These are phyloP conservation scores for Xiphorhynchus erythropygius DNA, from an alignment of 2,797 vertebrate genomes.

Conservation along the genomic window DNA sequence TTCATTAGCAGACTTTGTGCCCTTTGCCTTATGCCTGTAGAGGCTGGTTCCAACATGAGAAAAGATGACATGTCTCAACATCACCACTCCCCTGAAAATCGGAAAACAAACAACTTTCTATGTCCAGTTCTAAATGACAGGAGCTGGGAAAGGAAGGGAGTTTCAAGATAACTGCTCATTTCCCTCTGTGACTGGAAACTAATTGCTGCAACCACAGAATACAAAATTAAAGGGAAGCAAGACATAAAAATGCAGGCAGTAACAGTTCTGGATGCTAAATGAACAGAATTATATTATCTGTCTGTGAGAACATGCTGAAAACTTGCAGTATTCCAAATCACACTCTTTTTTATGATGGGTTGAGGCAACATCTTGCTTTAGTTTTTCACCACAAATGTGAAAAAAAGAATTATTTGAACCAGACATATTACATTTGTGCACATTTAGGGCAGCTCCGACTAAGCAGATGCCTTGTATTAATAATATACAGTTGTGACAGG, in stretches of 20 bases:
- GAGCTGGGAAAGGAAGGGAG: neutral
- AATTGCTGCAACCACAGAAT: slow-evolving; percentile 55
- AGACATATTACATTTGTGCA: slow-evolving; percentile 71
- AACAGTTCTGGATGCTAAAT: slow-evolving; percentile 70
- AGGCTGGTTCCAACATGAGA: neutral
- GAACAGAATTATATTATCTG: slow-evolving; percentile 72
- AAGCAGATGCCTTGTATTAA: slow-evolving; percentile 87
- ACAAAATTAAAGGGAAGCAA: slow-evolving; percentile 55
- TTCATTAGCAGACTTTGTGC: neutral
- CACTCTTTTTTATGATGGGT: slow-evolving; percentile 53
- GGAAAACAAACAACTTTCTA: neutral
- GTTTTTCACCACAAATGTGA: slow-evolving; percentile 69
- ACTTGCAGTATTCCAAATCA: slow-evolving; percentile 39
- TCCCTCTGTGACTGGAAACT: slow-evolving; percentile 53
- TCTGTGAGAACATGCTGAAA: slow-evolving; percentile 57
- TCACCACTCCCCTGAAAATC: neutral
- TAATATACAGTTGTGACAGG: slow-evolving; percentile 84
- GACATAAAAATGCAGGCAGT: slow-evolving; percentile 61
- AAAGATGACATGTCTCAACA: neutral
- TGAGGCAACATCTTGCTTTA: slow-evolving; percentile 75
- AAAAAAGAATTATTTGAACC: slow-evolving; percentile 69
- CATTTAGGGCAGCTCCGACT: slow-evolving; percentile 68
- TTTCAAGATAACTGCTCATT: slow-evolving; percentile 44
- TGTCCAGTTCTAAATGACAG: neutral
- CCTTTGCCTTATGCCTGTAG: neutral